Evolutionary conservation across 2,888 invertebrate genomes (phyloP).

Genomic region (Autographa gamma): DNA sequence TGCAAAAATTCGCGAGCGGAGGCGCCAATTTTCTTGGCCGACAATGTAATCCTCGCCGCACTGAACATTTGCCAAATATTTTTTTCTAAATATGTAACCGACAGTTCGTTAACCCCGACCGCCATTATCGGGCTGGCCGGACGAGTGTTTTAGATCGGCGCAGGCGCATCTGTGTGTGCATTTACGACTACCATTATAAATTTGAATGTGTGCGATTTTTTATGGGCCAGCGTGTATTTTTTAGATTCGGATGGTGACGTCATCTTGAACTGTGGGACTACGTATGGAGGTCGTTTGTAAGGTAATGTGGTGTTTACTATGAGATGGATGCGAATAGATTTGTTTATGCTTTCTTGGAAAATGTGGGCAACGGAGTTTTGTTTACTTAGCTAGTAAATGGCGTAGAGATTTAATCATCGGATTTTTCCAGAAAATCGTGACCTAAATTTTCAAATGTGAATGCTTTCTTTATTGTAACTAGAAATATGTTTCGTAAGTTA

Average conservation of each 20-base stretch:
- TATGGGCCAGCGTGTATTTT: constrained; percentile 64
- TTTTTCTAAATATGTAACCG: constrained; percentile 89
- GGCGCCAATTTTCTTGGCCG: constrained; percentile 56
- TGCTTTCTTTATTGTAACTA: neutral
- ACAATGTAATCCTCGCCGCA: constrained; percentile 69
- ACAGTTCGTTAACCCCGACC: constrained; percentile 77
- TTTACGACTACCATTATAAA: constrained; percentile 47
- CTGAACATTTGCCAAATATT: constrained; percentile 88
- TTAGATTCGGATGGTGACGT: constrained; percentile 65
- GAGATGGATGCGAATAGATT: neutral
- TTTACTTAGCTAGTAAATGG: too few relatives aligned
- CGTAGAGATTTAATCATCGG: neutral
- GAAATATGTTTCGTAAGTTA: neutral
- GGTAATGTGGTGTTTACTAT: constrained; percentile 11
- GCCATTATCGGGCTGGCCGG: constrained; percentile 83
- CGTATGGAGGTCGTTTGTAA: constrained; percentile 23
- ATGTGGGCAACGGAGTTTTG: neutral
- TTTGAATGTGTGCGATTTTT: constrained; percentile 60
- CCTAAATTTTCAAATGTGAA: neutral
- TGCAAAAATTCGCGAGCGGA: neutral
- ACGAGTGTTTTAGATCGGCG: constrained; percentile 85
- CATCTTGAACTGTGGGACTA: constrained; percentile 36
- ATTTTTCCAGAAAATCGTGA: neutral
- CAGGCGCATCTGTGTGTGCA: constrained; percentile 66
- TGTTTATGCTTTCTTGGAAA: neutral